phyloP scores from a whole-genome alignment of 2,888 invertebrate species.

The Cryptus viduatorius region DNA sequence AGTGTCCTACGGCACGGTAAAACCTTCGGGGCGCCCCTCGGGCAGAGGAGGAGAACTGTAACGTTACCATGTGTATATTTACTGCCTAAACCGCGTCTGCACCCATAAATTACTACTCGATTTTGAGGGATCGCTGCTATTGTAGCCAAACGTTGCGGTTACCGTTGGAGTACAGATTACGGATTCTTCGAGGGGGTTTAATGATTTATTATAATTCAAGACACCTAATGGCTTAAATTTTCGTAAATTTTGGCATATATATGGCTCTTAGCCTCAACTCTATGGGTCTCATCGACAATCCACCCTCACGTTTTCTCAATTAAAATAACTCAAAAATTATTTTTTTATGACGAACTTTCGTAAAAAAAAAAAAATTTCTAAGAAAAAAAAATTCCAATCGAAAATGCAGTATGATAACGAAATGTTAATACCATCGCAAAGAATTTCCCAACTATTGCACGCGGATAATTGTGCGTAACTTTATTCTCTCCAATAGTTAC shows the following conservation, averaged over 20 bases:
- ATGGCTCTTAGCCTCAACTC: background rate
- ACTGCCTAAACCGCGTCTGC: conserved; percentile 4
- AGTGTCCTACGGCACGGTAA: conserved; percentile 11
- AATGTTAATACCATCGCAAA: too few species aligned
- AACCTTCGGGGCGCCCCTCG: background rate
- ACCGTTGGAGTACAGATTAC: conserved; percentile 20
- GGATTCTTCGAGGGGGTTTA: background rate
- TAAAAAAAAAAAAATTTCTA: too few species aligned
- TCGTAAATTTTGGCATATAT: background rate
- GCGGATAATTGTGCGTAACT: too few species aligned
- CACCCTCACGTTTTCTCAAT: background rate
- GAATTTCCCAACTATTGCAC: too few species aligned
- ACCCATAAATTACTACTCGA: conserved; percentile 48
- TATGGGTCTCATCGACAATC: background rate
- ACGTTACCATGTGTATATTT: conserved; percentile 3
- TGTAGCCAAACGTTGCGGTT: conserved; percentile 26
- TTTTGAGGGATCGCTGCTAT: conserved; percentile 56
- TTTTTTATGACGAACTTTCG: too few species aligned
- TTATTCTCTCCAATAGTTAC: too few species aligned
- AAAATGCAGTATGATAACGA: too few species aligned
- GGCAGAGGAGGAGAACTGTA: background rate
- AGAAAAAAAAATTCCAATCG: too few species aligned
- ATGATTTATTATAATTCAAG: conserved; percentile 41
- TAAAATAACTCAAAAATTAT: background rate
- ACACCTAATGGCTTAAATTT: conserved; percentile 62